phyloP scores from a whole-genome alignment of 2,797 vertebrate genomes.

The Sternotherus odoratus region DNA sequence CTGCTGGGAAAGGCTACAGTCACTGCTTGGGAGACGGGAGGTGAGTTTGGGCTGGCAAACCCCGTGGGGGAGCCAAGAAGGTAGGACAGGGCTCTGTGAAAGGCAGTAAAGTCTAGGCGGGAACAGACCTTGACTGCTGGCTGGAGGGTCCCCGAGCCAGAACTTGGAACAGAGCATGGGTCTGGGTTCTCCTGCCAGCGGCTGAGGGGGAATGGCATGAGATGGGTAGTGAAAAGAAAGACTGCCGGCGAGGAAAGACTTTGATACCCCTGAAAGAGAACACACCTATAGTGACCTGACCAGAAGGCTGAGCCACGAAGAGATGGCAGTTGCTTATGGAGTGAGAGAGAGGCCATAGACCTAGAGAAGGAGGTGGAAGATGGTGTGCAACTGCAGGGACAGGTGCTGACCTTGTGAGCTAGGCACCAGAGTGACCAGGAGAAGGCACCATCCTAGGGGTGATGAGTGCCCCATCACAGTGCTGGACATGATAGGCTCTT shows the following conservation, averaged over 20 bases:
- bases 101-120: not conserved
- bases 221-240: not conserved
- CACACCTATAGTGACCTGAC: not conserved
- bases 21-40: not conserved
- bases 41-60: not conserved
- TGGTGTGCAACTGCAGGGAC: no score
- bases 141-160: not conserved
- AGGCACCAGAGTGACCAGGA: not conserved
- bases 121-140: not conserved
- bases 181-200: not conserved
- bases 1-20: not conserved
- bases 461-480: not conserved
- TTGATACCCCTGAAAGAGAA: not conserved
- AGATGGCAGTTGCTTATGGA: not conserved
- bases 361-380: no score
- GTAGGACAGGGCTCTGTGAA: not conserved
- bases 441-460: not conserved
- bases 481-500: not conserved
- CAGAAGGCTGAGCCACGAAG: not conserved
- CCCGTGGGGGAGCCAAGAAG: not conserved
- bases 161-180: not conserved
- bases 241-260: no score
- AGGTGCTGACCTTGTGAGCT: not conserved
- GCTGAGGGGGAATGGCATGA: not conserved
- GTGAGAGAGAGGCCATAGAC: not conserved